Conservation (phyloP, 2,888 invertebrate species). For the Harpagoxenus sublaevis region DNA sequence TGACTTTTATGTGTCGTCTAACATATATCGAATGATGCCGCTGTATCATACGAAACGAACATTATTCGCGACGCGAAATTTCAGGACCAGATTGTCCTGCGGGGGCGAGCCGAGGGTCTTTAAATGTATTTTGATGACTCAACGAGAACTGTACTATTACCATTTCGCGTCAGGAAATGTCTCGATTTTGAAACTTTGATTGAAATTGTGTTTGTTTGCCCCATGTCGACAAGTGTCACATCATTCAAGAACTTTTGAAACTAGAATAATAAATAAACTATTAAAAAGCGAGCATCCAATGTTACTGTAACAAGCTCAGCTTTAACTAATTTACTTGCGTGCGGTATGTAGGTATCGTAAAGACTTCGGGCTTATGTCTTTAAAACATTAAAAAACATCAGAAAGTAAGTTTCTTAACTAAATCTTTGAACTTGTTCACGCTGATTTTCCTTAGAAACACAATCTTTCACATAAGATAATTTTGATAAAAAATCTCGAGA, state of each 20-base stretch:
- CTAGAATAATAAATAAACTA: neutral
- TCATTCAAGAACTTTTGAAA: neutral
- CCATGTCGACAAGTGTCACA: neutral
- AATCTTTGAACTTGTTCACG: neutral
- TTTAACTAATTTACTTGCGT: neutral
- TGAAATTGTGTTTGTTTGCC: neutral
- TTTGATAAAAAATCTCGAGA: neutral
- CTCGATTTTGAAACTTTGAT: neutral
- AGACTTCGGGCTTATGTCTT: neutral
- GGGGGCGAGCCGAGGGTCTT: neutral
- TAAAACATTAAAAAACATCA: neutral
- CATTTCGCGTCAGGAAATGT: neutral
- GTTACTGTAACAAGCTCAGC: neutral
- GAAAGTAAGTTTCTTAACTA: neutral
- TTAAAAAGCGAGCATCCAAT: neutral
- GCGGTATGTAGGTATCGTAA: neutral
- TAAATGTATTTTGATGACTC: conserved; percentile 2
- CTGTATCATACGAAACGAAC: conserved; percentile 8
- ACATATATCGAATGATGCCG: conserved; percentile 26
- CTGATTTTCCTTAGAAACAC: neutral
- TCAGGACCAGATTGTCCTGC: conserved; percentile 20
- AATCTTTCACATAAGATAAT: neutral
- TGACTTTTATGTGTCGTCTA: conserved; percentile 47
- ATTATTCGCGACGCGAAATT: conserved; percentile 17
- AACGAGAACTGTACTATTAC: neutral